Base-by-base conservation (phyloP, 2,888 invertebrate genomes). In the Drosophila nigricruria region DNA sequence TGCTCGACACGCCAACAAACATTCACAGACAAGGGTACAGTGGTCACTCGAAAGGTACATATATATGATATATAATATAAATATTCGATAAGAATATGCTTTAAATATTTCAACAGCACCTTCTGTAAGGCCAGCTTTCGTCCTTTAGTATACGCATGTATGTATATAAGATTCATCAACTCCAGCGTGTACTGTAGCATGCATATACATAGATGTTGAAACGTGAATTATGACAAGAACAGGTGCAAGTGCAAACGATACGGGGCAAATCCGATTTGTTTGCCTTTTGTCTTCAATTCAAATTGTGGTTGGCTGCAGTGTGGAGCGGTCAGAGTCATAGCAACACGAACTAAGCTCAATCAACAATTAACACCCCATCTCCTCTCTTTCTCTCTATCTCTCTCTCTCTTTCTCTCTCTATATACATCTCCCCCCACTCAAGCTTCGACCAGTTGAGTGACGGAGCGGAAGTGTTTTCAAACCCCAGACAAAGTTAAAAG, bases 381-480 rank as follows among this genome's bases (percentile, higher is more conserved):
- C 25, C 20, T 14, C n/a, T 16, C 36, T 12, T 18, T 14, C n/a
- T 18, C 38, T 3, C 3, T 10, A 14, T 32, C 20, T 16, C 4
- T 2, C 20, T 12, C 5, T n/a, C 8, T n/a, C 25, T 6, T 14
- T 14, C 25, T 18, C 47, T 12, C 3, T 18, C 32, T 49, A 12
- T 8, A 18, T 14, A 32, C 25, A 32, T 34, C 23, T 12, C 34
- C 0, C 12, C 1, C 25, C 56, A 34, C 40, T 65, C 61, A 1
- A 42, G 34, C 6, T 12, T 34, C 67, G 65, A 70, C 54, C 65
- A 72, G 63, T 73, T 67, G 65, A 70, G 73, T 53, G 73, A 59
- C 73, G 69, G 66, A 89, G 70, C 88, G 84, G 84, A 84, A 89
- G 77, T 59, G 69, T 50, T 79, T 79, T 68, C 70, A 76, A 78